Evolutionary conservation across 1,140 invertebrate genomes (phyloP), one percentile per base, ranked within the genome.

Genomic region (Drosophila micromelanica): DNA sequence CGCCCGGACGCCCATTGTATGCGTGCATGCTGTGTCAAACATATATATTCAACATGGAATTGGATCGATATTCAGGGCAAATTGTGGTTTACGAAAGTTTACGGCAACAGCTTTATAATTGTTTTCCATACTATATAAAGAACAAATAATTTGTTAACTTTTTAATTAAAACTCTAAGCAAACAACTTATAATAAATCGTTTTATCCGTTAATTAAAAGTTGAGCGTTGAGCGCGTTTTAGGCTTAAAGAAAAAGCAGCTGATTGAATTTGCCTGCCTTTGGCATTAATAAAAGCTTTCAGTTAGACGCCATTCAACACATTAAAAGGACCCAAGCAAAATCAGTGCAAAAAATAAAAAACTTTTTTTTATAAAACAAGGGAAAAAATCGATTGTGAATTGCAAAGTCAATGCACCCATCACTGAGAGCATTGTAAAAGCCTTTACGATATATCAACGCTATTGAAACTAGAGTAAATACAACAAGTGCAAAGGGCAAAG

Each of bases 91-190:
- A 64, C 76, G 15, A 73, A 64, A 64, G 49, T 43, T 61, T 17
- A n/a, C 17, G 30, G 27, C 30, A 23, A 38, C 30, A 20, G 48
- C 30, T 13, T 60, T 37, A 51, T 49, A 23, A 38, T 69, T 61
- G 38, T 43, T 27, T 42, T n/a, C 12, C 37, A 6, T 8, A 13
- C 17, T 12, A 13, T 51, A 6, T 45, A 12, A 13, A 11, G 35
- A 12, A 11, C 30, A 13, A 59, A 37, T 51, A 46, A 49, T 76
- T 63, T 43, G 45, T 6, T 65, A 87, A 87, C 78, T 86, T 85
- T 85, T 62, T 48, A 78, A 86, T 86, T 87, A 82, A 79, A 86
- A 86, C 72, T 72, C 75, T 87, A 48, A 27, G 42, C 51, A 67
- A 77, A 71, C 64, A 76, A 63, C 46, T 55, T 76, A 76, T 70